Base-by-base conservation (phyloP, 2,113 vertebrate species). In the Cercocebus atys region DNA sequence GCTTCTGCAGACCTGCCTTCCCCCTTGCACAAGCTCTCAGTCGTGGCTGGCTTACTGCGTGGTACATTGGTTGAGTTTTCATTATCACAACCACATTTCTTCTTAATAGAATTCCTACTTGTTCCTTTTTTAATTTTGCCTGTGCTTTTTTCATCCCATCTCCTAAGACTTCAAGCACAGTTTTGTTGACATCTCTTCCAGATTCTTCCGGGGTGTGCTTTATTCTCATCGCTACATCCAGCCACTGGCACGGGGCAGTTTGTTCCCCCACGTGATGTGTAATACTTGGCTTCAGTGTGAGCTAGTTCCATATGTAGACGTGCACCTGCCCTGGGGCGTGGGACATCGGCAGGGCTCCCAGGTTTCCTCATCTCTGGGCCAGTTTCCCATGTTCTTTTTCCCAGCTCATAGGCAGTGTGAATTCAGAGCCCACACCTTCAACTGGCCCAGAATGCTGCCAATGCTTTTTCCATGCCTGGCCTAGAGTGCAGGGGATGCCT, bases 171-270 rank as follows among this genome's bases (percentile, higher is more conserved):
- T 23, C 2, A 16, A 64, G 40, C 12, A 16, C 16, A 22, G 5
- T 43, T 18, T 13, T 52, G 20, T 16, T 14, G 87, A 55, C 0
- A 1, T 66, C 16, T 14, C 55, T n/a, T 45, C 87, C 57, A 66
- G 86, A 43, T 14, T 2, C 18, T 80, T 59, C 47, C 55, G 1
- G 45, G 22, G 40, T 27, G n/a, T 6, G 25, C 35, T 14, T 23
- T 64, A 45, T 61, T 61, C 22, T 43, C 13, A 2, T 23, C 2
- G 23, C 23, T 12, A 5, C 20, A 32, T 17, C 61, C 5, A 25
- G 2, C 22, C 16, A 16, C 17, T 25, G 32, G 43, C 23, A 5
- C 2, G 0, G 0, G 45, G 75, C 10, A 8, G 8, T 79, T 13
- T 72, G 64, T 30, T 61, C 22, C 47, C 47, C 84, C 8, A 1